Conservation (phyloP, 2,113 vertebrate genomes). For the Electrona antarctica region DNA sequence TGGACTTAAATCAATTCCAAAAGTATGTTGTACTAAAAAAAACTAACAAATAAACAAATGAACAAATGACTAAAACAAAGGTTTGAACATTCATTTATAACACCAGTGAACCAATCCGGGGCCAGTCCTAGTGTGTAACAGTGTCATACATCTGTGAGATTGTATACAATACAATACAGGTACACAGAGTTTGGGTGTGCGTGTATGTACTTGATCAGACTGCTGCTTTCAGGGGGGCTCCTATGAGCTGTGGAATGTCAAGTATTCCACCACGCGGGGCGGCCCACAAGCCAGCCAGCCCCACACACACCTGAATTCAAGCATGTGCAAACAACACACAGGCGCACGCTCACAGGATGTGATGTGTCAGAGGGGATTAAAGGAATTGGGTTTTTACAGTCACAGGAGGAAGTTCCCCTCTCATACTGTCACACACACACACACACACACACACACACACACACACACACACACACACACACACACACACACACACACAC, state of each 20-base stretch:
- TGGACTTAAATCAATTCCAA: no score
- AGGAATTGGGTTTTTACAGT: constrained; percentile 35
- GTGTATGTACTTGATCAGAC: constrained; percentile 42
- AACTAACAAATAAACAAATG: no score
- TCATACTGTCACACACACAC: constrained; percentile 18
- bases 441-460: not conserved
- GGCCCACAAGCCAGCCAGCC: not conserved
- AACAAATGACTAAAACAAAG: no score
- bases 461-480: no score
- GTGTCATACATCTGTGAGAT: constrained; percentile 2
- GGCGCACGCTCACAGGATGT: constrained; percentile 25
- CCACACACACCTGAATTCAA: not conserved
- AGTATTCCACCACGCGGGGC: constrained; percentile 32
- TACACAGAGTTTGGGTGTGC: constrained; percentile 30
- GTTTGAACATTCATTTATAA: no score
- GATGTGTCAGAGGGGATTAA: constrained; percentile 34
- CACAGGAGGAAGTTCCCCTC: constrained; percentile 47
- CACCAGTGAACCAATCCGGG: no score
- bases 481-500: no score
- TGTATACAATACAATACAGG: not conserved
- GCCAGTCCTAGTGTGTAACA: no score
- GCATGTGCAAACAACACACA: not conserved
- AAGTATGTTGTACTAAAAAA: no score
- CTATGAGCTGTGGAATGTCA: constrained; percentile 54
- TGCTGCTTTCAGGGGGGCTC: constrained; percentile 24